Percentiles rank a stretch among this genome's conserved stretches.
Evolutionary conservation across 2,113 vertebrate genomes (phyloP).

Genomic region (Hepsetus odoe): DNA sequence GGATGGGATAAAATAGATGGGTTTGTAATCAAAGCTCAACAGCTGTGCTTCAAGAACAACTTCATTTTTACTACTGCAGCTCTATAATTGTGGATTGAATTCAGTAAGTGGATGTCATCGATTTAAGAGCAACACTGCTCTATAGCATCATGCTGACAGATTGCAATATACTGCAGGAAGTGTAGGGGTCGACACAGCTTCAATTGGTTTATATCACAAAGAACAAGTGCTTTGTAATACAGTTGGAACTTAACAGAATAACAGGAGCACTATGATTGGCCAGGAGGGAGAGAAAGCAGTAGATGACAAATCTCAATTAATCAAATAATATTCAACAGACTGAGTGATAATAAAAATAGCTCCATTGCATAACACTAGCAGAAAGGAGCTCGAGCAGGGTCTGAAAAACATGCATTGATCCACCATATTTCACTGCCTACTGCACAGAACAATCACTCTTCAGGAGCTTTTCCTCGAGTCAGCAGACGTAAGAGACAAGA

Average conservation of each 20-base stretch:
- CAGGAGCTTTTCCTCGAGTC: constrained; percentile 60
- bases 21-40: too few relatives aligned
- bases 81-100: too few relatives aligned
- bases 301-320: not conserved
- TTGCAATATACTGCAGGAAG: too few relatives aligned
- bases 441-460: constrained; percentile 64
- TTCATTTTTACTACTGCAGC: too few relatives aligned
- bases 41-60: too few relatives aligned
- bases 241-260: not conserved
- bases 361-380: not conserved
- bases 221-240: too few relatives aligned
- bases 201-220: too few relatives aligned
- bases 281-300: not conserved
- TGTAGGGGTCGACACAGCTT: too few relatives aligned
- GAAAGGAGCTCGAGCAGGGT: not conserved
- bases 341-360: not conserved
- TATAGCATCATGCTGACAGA: too few relatives aligned
- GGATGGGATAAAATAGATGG: too few relatives aligned
- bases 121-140: not conserved
- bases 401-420: constrained; percentile 29
- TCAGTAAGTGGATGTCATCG: not conserved
- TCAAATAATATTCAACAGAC: not conserved
- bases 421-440: constrained; percentile 44
- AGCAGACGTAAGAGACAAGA: constrained; percentile 74
- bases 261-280: not conserved